Base-by-base conservation (phyloP, 2,113 vertebrate genomes). In the Notarius quadriscutis region DNA sequence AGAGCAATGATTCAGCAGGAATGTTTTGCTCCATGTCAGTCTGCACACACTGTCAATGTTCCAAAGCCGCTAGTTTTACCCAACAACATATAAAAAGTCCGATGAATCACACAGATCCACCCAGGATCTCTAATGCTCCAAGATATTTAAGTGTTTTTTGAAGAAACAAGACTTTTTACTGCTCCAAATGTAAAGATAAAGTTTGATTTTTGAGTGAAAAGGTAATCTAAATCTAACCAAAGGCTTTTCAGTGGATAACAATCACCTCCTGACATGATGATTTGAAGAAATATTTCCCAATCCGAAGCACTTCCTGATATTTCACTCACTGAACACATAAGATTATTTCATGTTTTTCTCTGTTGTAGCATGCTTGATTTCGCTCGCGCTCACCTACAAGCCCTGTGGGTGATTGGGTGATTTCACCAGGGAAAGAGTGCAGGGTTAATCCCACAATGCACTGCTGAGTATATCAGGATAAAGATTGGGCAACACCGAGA, bases 1-100 rank as follows among this genome's bases (percentile, higher is more conserved):
- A 55, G 10, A 50, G 74, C 80, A 75, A 75, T 87, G 86, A 87
- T 87, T 87, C 86, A 87, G 86, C 86, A 87, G 80, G 80, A 87
- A 83, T 25, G 25, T 74, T 41, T 82, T 71, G 58, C 67, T 63
- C 67, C 0, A 5, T 27, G 67, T 81, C 67, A 69, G n/a, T 27
- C 78, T n/a, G 69, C 69, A 83, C 60, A 78, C 8, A 60, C 27
- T 27, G 62, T 10, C n/a, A 5, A 51, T 20, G 12, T 22, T 53
- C 41, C 74, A 78, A 48, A 25, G 18, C 34, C 72, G 12, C 71
- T 15, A 14, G 51, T 27, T 27, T 53, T 18, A 57, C 22, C 48
- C 2, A 67, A 78, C 60, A 62, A 27, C 69, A 67, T 8, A 18
- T 22, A 86, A 0, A 58, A 80, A 18, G n/a, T 60, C 34, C 55